These are phyloP conservation scores for Latrodectus elegans DNA, from an alignment of 2,888 invertebrate genomes.

Conservation along the genomic window DNA sequence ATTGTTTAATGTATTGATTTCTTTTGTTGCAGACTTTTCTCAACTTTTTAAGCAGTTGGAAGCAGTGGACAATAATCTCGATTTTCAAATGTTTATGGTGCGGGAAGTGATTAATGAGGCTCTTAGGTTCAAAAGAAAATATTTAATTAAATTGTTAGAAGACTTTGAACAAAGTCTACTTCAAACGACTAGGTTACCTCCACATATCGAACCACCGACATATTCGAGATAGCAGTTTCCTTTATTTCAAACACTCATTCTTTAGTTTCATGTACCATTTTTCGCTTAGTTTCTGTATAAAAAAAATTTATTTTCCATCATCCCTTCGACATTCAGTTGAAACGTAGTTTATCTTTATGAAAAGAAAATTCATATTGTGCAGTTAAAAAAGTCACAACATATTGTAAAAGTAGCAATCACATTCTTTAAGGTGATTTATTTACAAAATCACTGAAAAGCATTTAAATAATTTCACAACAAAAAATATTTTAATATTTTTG, in stretches of 20 bases:
- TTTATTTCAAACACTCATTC: not conserved
- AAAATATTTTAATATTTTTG: too few relatives aligned
- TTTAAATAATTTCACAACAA: too few relatives aligned
- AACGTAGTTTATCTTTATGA: too few relatives aligned
- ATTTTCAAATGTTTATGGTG: constrained; percentile 82
- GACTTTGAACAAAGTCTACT: constrained; percentile 70
- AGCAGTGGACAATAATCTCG: constrained; percentile 82
- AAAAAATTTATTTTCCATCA: too few relatives aligned
- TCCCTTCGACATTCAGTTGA: too few relatives aligned
- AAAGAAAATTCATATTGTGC: too few relatives aligned
- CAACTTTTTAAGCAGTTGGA: constrained; percentile 83
- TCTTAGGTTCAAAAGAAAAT: constrained; percentile 84
- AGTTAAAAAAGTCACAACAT: too few relatives aligned
- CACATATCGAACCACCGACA: constrained; percentile 50
- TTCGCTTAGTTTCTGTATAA: too few relatives aligned
- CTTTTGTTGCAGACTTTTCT: constrained; percentile 79
- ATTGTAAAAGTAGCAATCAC: too few relatives aligned
- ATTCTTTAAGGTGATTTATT: too few relatives aligned
- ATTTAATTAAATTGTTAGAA: constrained; percentile 77
- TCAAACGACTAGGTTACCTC: constrained; percentile 38
- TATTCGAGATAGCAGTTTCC: constrained; percentile 55
- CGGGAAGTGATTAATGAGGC: constrained; percentile 85
- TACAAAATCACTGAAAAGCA: too few relatives aligned
- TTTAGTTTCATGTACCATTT: not conserved
- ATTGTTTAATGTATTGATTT: constrained; percentile 37